phyloP scores from a whole-genome alignment of 2,113 vertebrate genomes.

The Macroglossus sobrinus region DNA sequence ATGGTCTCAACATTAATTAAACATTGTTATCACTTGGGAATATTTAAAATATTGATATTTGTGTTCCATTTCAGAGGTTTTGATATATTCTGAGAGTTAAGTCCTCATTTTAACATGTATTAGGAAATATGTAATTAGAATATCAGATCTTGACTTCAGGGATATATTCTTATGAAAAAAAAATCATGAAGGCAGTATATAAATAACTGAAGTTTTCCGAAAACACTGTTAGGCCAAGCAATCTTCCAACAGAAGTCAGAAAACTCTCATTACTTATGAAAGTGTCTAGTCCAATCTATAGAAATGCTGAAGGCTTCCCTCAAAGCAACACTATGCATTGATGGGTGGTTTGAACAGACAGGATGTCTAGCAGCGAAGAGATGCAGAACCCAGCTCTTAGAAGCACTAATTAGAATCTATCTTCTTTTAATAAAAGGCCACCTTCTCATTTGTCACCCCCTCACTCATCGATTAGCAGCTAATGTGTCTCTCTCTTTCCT shows the following conservation, averaged over 20 bases:
- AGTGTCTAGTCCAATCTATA: not conserved
- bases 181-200: not conserved
- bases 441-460: not conserved
- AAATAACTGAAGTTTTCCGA: not conserved
- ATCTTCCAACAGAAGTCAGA: not conserved
- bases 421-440: not conserved
- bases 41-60: not conserved
- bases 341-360: not conserved
- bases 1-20: not conserved
- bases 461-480: not conserved
- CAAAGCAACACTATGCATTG: not conserved
- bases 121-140: not conserved
- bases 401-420: not conserved
- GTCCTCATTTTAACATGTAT: not conserved
- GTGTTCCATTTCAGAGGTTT: no score
- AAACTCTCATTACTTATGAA: not conserved
- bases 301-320: not conserved
- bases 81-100: not conserved
- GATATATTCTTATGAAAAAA: not conserved
- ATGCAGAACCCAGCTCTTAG: not conserved
- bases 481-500: not conserved
- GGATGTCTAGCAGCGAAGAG: not conserved
- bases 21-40: not conserved
- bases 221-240: not conserved
- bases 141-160: not conserved